A percentile compares a stretch with the other conserved stretches of the same genome.
These are phyloP conservation scores for Axis porcinus DNA, from an alignment of 2,113 vertebrate species.

Conservation along the genomic window DNA sequence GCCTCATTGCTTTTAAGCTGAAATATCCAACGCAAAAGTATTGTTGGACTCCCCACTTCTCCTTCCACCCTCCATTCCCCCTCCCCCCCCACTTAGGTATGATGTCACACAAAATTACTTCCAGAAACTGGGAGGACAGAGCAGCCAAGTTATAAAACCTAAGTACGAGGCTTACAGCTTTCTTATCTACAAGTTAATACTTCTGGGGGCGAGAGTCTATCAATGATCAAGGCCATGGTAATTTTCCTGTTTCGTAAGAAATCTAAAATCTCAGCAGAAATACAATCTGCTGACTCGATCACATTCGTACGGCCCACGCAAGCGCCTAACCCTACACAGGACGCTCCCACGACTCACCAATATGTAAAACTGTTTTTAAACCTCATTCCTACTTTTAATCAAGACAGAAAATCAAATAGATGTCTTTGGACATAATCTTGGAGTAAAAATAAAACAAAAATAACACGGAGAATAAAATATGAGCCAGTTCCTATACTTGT, in stretches of 20 bases:
- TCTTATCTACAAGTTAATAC: conserved; percentile 39
- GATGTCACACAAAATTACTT: conserved; percentile 58
- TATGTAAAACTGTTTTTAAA: background rate
- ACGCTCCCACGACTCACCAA: background rate
- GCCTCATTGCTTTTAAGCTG: conserved; percentile 44
- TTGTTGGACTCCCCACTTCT: conserved; percentile 5
- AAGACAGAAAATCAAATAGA: background rate
- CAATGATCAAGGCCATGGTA: background rate
- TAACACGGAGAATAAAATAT: background rate
- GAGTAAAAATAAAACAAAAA: conserved; percentile 28
- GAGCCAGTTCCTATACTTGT: background rate
- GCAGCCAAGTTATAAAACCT: conserved; percentile 50
- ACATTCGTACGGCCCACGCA: background rate
- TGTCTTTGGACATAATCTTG: conserved; percentile 26
- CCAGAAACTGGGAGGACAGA: conserved; percentile 58
- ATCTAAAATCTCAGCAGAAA: background rate
- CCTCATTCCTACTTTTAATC: background rate
- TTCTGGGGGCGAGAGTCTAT: background rate
- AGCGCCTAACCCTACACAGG: background rate
- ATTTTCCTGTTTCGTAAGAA: conserved; percentile 42
- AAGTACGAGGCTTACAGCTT: background rate
- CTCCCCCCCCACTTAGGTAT: background rate
- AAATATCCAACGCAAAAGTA: conserved; percentile 45
- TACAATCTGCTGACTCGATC: background rate
- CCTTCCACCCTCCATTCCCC: background rate